Evolutionary conservation across 2,888 invertebrate genomes (phyloP), one percentile per base, ranked within the genome.

Genomic region (Adelognathus sp.): DNA sequence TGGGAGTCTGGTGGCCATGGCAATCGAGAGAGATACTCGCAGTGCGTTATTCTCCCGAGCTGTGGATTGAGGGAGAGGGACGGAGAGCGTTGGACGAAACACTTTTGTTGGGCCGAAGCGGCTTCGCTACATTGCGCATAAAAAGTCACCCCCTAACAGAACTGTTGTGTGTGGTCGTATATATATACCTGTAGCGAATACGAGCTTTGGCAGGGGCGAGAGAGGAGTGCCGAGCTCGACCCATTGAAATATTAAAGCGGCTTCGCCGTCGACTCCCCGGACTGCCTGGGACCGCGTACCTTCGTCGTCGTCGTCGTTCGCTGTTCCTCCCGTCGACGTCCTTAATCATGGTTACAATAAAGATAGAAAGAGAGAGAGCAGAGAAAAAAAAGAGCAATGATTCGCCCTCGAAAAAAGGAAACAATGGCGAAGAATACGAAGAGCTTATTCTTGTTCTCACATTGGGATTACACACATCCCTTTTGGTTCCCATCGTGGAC

Each of bases 191-290:
- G 54, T 50, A 41, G 52, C 56, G 31, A 60, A 50, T n/a, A n/a
- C 54, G 67, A 69, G 67, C 46, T 70, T 36, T 18, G 64, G 29
- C 27, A 66, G 21, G 50, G 14, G 24, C 4, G 16, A 31, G 73
- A 36, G 33, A 11, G 36, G 67, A 36, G 21, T 24, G 50, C 61
- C 67, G 60, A 44, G 46, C 56, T 74, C 67, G 76, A 74, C 64
- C 76, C 77, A 80, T 81, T 79, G 77, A 80, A 81, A 81, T 81
- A 81, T 80, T 80, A 80, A 81, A 81, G 75, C 77, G 58, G 33
- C 67, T 39, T 63, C 50, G 44, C 61, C 66, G 60, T 58, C 61
- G 54, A 21, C 66, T 31, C 52, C 69, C 63, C 14, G 46, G n/a
- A 9, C 64, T 31, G 58, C 39, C 46, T 36, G 31, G 29, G 36